Percentiles rank a stretch among this genome's conserved stretches.
Evolutionary conservation across 2,797 vertebrate genomes (phyloP).

Genomic region (Acanthopagrus latus): DNA sequence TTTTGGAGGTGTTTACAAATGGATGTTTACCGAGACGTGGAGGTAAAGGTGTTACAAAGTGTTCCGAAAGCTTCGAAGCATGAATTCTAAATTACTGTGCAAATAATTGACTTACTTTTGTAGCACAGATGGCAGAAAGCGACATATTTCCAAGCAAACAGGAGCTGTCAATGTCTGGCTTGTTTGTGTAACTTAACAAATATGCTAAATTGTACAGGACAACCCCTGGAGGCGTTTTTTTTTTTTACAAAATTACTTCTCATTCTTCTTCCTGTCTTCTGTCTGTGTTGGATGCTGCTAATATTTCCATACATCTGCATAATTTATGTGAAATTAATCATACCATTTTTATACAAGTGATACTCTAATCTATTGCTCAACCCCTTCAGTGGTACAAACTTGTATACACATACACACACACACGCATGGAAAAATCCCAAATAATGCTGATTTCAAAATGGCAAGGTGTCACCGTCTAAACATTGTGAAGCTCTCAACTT

Average conservation of each 20-base stretch:
- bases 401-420: too few species aligned
- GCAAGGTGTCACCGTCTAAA: not conserved
- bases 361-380: not conserved
- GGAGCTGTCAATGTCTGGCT: not conserved
- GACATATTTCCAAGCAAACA: constrained; percentile 1
- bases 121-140: not conserved
- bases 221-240: not conserved
- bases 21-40: constrained; percentile 5
- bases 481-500: not conserved
- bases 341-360: not conserved
- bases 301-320: not conserved
- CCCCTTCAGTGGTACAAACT: not conserved
- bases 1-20: not conserved
- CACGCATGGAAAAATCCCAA: not conserved
- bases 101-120: constrained; percentile 14
- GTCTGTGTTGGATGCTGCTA: not conserved
- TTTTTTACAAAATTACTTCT: not conserved
- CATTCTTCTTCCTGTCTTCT: not conserved
- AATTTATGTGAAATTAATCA: not conserved
- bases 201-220: not conserved
- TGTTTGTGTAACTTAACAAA: not conserved
- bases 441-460: not conserved
- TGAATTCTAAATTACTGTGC: not conserved
- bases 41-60: constrained; percentile 13
- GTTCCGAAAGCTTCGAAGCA: constrained; percentile 17